Percentiles rank a stretch among this genome's conserved stretches.
These are phyloP conservation scores for Pheosia gnoma DNA, from an alignment of 2,888 invertebrate species.

Conservation along the genomic window DNA sequence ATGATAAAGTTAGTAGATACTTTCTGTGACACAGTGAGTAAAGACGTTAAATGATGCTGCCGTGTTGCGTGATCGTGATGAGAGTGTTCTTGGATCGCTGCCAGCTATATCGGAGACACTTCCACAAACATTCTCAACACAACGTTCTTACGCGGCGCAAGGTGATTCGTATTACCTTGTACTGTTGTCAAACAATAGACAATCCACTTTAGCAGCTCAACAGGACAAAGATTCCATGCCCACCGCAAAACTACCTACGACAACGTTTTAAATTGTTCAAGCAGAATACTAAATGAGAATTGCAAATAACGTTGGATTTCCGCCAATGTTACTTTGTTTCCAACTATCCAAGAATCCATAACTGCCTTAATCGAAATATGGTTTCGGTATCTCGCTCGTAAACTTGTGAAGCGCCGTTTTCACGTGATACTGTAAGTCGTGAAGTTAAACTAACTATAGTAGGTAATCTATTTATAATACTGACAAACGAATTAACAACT, in stretches of 20 bases:
- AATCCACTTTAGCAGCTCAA: slow-evolving; percentile 40
- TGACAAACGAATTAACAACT: slow-evolving; percentile 31
- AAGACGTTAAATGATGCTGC: slow-evolving; percentile 68
- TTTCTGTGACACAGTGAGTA: slow-evolving; percentile 60
- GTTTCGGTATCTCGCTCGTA: slow-evolving; percentile 44
- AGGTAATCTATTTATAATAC: not conserved
- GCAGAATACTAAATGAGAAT: slow-evolving; percentile 70
- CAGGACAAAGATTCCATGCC: slow-evolving; percentile 36
- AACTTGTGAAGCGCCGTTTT: slow-evolving; percentile 27
- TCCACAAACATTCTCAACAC: slow-evolving; percentile 56
- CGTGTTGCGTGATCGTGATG: slow-evolving; percentile 67
- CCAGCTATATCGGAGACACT: slow-evolving; percentile 60
- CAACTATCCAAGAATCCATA: slow-evolving; percentile 61
- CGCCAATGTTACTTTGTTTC: slow-evolving; percentile 75
- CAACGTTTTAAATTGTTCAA: slow-evolving; percentile 65
- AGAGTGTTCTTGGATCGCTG: slow-evolving; percentile 62
- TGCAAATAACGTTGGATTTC: slow-evolving; percentile 74
- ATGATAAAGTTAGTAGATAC: slow-evolving; percentile 36
- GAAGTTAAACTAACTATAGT: slow-evolving; percentile 15
- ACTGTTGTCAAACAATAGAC: slow-evolving; percentile 51
- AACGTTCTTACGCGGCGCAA: slow-evolving; percentile 54
- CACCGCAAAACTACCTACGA: slow-evolving; percentile 44
- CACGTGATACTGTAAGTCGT: slow-evolving; percentile 14
- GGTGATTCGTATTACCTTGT: slow-evolving; percentile 53
- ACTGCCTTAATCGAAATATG: slow-evolving; percentile 61